phyloP scores from a whole-genome alignment of 2,888 invertebrate species.

The Cynaeus angustus region DNA sequence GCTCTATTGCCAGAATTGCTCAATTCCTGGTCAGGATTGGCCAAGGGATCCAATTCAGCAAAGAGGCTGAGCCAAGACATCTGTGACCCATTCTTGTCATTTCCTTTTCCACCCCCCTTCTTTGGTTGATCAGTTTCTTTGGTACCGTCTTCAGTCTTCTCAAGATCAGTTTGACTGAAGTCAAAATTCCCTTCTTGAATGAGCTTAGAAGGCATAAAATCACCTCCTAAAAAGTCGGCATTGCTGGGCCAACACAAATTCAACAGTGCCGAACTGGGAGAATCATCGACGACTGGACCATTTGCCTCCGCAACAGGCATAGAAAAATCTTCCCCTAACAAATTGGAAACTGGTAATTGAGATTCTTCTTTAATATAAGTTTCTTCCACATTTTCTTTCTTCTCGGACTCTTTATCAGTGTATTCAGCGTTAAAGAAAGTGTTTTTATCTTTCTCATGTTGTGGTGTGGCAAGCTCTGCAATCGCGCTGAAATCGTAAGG shows the following conservation, averaged over 20 bases:
- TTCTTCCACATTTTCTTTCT: slow-evolving; percentile 27
- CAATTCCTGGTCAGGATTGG: slow-evolving; percentile 81
- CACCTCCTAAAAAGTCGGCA: slow-evolving; percentile 63
- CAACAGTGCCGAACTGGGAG: slow-evolving; percentile 62
- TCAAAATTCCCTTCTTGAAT: slow-evolving; percentile 66
- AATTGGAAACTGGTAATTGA: slow-evolving; percentile 57
- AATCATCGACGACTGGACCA: slow-evolving; percentile 44
- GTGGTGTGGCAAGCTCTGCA: slow-evolving; percentile 68
- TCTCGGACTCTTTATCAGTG: slow-evolving; percentile 69
- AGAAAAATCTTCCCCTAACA: slow-evolving; percentile 68
- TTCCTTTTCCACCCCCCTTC: slow-evolving; percentile 48
- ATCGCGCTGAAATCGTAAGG: slow-evolving; percentile 89
- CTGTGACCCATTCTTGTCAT: slow-evolving; percentile 61
- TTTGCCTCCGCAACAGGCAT: slow-evolving; percentile 48
- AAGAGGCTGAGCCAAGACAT: slow-evolving; percentile 90
- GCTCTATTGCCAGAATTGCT: slow-evolving; percentile 59
- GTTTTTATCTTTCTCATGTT: slow-evolving; percentile 71
- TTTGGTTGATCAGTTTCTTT: slow-evolving; percentile 55
- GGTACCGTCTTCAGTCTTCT: slow-evolving; percentile 46
- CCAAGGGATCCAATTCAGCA: slow-evolving; percentile 93
- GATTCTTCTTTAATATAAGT: slow-evolving; percentile 44
- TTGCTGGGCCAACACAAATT: slow-evolving; percentile 64
- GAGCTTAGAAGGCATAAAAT: slow-evolving; percentile 69
- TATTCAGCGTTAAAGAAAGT: slow-evolving; percentile 77
- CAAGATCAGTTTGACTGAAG: slow-evolving; percentile 61